Evolutionary conservation across 2,797 vertebrate species (phyloP).

Genomic region (Lerista edwardsae): DNA sequence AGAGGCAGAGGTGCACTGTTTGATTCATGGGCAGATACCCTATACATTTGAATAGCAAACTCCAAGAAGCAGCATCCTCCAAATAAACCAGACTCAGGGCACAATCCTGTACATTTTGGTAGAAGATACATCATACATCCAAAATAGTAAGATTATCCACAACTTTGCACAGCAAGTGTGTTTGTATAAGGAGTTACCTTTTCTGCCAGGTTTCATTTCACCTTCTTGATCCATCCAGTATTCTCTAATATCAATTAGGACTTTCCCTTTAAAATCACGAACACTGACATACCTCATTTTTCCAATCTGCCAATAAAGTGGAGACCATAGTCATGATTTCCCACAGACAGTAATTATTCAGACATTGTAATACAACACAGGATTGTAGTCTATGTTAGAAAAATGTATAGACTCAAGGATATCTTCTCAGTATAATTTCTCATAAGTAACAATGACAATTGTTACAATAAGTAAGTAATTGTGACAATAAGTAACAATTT

Average conservation of each 20-base stretch:
- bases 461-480: no score
- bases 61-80: neutral
- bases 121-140: neutral
- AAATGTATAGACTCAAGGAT: constrained; percentile 42
- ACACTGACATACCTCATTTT: constrained; percentile 98
- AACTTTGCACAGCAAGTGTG: neutral
- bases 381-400: constrained; percentile 51
- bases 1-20: neutral
- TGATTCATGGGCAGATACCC: neutral
- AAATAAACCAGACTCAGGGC: neutral
- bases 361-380: neutral
- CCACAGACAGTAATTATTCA: constrained; percentile 19
- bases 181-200: constrained; percentile 78
- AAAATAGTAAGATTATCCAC: neutral
- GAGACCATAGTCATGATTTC: constrained; percentile 54
- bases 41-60: no score
- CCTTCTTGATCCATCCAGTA: constrained; percentile 96
- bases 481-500: no score
- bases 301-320: constrained; percentile 85
- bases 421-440: constrained; percentile 42
- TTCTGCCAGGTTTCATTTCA: constrained; percentile 97
- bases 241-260: constrained; percentile 95
- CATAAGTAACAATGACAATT: constrained; percentile 37
- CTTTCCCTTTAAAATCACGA: constrained; percentile 95
- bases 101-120: neutral